Evolutionary conservation across 2,113 vertebrate species (phyloP), one percentile per base, ranked within the genome.

Genomic region (Protobothrops mucrosquamatus): DNA sequence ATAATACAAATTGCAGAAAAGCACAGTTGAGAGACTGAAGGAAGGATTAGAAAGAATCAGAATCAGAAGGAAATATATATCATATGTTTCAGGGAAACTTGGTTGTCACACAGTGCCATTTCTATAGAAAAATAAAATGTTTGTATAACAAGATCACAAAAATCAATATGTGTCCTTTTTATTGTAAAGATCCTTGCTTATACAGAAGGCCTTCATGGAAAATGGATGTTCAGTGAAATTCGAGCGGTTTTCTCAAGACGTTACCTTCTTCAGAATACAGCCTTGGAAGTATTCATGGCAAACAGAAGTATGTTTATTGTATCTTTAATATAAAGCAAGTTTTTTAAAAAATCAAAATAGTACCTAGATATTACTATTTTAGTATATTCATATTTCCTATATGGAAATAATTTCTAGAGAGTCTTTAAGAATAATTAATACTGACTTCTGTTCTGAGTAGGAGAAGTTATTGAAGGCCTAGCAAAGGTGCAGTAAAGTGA

Each of bases 151-250:
- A 56, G 85, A 91, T 56, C 89, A 61, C 88, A 57, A 92, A 94
- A 14, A 4, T 59, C 87, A 92, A 34, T 92, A 93, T 52, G 4
- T 88, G 0, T 87, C n/a, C 55, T 94, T 90, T 91, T 39, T 92
- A 54, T 92, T 94, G 11, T 96, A 92, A 95, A 99, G 99, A 98
- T 99, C 89, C 98, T 99, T 4, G 98, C 98, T 0, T 99, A 99
- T 96, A 99, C 99, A 0, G 99, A 99, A 95, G 99, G 99, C 14
- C 98, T 99, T 93, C 99, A 99, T 96, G 99, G 99, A 92, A 99
- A 99, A 97, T 99, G 99, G 99, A 99, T 99, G 99, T 99, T 99
- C 98, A 99, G 99, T 20, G 99, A 99, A 97, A 99, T 99, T 95
- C 98, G 99, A 43, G 99, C 99, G 0, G 98, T 99, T 43, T 99